Evolutionary conservation across 2,113 vertebrate genomes (phyloP), one percentile per base, ranked within the genome.

Genomic region (Hemiprocne comata): DNA sequence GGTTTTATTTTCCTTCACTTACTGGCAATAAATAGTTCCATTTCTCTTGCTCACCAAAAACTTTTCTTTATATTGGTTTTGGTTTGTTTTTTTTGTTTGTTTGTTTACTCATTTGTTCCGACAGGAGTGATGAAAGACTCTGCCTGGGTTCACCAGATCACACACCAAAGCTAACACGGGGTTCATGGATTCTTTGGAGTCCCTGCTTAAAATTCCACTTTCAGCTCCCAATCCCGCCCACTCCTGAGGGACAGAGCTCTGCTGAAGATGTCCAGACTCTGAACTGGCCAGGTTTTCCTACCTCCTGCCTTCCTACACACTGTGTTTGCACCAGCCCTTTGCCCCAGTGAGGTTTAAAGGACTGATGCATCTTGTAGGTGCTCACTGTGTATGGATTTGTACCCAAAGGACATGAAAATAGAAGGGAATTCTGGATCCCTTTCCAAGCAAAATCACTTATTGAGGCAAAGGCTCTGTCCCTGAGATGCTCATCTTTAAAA

Each of bases 1-100:
- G 57, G 36, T 69, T 91, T 87, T 36, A n/a, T 93, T 92, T 94
- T 87, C 54, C 87, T 85, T 87, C 44, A 61, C 78, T 94, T 71
- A 67, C 87, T 95, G 87, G 87, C 89, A 90, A 53, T 38, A 64
- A 80, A 67, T 76, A 44, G 42, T 85, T 85, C 54, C 82, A 46
- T 67, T 94, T 90, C 42, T 75, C 87, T 82, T 74, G 66, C 50
- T 85, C 58, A 80, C 76, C 74, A 82, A 83, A 73, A 34, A 40
- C 58, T 91, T 64, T 25, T 67, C 44, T 88, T 75, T 46, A 40
- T 53, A 51, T 34, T 72, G 76, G 46, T 21, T 48, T 11, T 46
- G 69, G n/a, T 5, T 3, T 25, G 24, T 11, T 69, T 50, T 77
- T 75, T 69, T 71, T 23, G 44, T 46, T 69, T 50, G 71, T 75